These are phyloP conservation scores for Rhagonycha fulva DNA, from an alignment of 2,888 invertebrate species.

Conservation along the genomic window DNA sequence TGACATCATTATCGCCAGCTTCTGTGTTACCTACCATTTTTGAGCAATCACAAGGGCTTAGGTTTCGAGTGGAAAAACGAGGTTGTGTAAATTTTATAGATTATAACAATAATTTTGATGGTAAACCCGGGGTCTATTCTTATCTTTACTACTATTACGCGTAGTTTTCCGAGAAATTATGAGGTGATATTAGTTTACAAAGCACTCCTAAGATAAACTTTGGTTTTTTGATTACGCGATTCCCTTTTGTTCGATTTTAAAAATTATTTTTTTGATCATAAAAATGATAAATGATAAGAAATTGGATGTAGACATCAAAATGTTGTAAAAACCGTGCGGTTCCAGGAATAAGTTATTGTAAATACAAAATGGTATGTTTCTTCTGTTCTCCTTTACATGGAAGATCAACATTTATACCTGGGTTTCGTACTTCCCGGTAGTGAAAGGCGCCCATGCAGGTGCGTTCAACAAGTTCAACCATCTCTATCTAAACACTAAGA, in stretches of 20 bases:
- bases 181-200: background rate
- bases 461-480: constrained; percentile 28
- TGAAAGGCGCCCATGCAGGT: constrained; percentile 32
- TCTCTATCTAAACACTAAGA: constrained; percentile 12
- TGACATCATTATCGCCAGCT: background rate
- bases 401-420: constrained; percentile 15
- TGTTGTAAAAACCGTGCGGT: background rate
- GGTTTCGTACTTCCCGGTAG: constrained; percentile 18
- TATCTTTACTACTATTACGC: background rate
- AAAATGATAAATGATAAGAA: background rate
- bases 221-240: background rate
- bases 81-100: background rate
- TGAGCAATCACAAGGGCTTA: background rate
- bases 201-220: background rate
- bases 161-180: background rate
- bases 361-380: background rate
- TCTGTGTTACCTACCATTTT: background rate
- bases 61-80: background rate
- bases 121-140: background rate
- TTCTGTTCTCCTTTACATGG: background rate
- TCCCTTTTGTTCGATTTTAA: background rate
- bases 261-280: background rate
- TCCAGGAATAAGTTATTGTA: background rate
- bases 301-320: background rate
- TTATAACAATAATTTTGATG: background rate